Evolutionary conservation across 2,113 vertebrate species (phyloP).

Genomic region (Clarias batrachus): DNA sequence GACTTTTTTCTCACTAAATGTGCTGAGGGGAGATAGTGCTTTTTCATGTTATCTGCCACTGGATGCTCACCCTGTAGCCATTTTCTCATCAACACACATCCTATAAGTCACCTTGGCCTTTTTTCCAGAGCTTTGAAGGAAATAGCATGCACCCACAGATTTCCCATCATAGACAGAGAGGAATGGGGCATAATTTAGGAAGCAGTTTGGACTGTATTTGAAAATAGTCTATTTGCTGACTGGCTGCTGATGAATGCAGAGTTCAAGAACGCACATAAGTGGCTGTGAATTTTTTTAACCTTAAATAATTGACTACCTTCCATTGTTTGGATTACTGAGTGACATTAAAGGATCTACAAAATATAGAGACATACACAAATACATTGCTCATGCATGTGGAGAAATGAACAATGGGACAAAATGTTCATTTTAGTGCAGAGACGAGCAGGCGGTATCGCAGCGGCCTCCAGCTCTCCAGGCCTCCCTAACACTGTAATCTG

Average conservation of each 20-base stretch:
- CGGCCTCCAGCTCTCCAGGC: slow-evolving; percentile 46
- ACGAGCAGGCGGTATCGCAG: slow-evolving; percentile 41
- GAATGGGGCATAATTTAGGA: slow-evolving; percentile 34
- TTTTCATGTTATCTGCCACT: slow-evolving; percentile 73
- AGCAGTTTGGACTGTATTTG: slow-evolving; percentile 25
- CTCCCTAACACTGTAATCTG: slow-evolving; percentile 67
- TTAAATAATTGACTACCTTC: slow-evolving; percentile 2
- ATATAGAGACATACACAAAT: background rate
- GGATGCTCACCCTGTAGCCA: slow-evolving; percentile 65
- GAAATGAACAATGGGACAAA: slow-evolving; percentile 12
- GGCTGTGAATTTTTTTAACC: slow-evolving; percentile 17
- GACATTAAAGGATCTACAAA: slow-evolving; percentile 2
- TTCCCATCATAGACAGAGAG: slow-evolving; percentile 51
- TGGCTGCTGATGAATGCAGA: background rate
- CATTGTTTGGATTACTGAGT: background rate
- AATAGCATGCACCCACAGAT: slow-evolving; percentile 58
- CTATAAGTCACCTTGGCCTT: slow-evolving; percentile 72
- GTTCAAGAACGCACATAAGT: background rate
- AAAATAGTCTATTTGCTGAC: background rate
- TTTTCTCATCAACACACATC: slow-evolving; percentile 75
- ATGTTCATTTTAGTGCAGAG: slow-evolving; percentile 53
- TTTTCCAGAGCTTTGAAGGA: slow-evolving; percentile 71
- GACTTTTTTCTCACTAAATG: slow-evolving; percentile 58
- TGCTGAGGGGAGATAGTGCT: slow-evolving; percentile 71
- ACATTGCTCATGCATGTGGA: background rate